A percentile compares a stretch with the other conserved stretches of the same genome.
Evolutionary conservation across 2,888 invertebrate genomes (phyloP).

Genomic region (Troides aeacus): DNA sequence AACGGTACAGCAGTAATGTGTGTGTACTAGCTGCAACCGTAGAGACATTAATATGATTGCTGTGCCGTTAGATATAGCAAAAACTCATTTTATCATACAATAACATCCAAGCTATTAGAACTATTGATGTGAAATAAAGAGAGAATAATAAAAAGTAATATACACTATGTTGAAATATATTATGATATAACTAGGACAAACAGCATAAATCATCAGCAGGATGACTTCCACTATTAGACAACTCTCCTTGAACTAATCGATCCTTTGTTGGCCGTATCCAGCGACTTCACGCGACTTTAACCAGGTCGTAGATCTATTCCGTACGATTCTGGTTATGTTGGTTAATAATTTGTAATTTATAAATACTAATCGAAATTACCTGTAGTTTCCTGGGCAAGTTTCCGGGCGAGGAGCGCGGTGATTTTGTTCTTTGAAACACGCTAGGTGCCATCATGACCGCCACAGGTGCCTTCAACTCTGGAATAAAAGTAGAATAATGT

Average conservation of each 20-base stretch:
- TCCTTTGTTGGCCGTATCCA: no score
- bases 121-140: neutral
- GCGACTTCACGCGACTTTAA: no score
- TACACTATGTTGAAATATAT: no score
- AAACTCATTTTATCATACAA: neutral
- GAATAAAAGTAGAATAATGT: slow-evolving; percentile 36
- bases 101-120: neutral
- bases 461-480: slow-evolving; percentile 63
- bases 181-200: no score
- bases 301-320: no score
- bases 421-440: slow-evolving; percentile 76
- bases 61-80: neutral
- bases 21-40: neutral
- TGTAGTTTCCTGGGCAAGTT: slow-evolving; percentile 69
- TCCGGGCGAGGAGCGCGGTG: slow-evolving; percentile 69
- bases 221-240: no score
- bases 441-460: slow-evolving; percentile 81
- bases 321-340: neutral
- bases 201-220: no score
- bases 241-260: no score
- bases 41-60: neutral
- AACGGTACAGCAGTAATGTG: neutral
- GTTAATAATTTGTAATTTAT: neutral
- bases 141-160: no score
- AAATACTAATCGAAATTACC: slow-evolving; percentile 43